Base-by-base conservation (phyloP, 2,888 invertebrate genomes). In the Drosophila ustulata region DNA sequence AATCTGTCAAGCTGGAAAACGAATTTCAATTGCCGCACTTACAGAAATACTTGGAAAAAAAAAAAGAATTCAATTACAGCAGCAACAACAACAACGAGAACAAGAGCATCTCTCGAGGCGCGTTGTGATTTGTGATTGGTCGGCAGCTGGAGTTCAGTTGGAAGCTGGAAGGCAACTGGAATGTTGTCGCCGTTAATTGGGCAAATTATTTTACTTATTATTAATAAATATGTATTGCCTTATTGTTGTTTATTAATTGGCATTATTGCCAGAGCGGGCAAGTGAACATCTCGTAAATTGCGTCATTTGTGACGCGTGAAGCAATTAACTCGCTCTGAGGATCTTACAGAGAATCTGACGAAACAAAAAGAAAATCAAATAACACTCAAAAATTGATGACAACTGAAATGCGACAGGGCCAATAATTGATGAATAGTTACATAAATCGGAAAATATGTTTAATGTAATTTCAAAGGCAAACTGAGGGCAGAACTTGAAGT, bases 151-250 rank as follows among this genome's bases (percentile, higher is more conserved):
- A 41, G 32, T 43, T 39, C 25, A 43, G 41, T 25, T 62, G 57
- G 51, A 62, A 34, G 37, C 26, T 74, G 73, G 49, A 67, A 67
- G 67, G 62, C 65, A 66, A 37, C 39, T 71, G 83, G 83, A 85
- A 85, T 84, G 86, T 59, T 73, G 88, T 74, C 61, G 82, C 83
- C 71, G 80, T 88, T 84, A 88, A 84, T 84, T 84, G 83, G 88
- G 65, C 70, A 82, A 84, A 84, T 84, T 88, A 84, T 88, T 88
- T 78, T 62, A 82, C 88, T 84, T 78, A 88, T 88, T 84, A 88
- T 85, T 82, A 80, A 84, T 84, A 88, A 84, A 84, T 84, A 80
- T 84, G 86, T 80, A 84, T 88, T 82, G 78, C 77, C 73, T 65
- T 75, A 67, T 79, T 80, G 71, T 63, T 57, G 82, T 80, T 79